Percentiles rank a stretch among this genome's conserved stretches.
These are phyloP conservation scores for Martes flavigula DNA, from an alignment of 2,797 vertebrate species.

Conservation along the genomic window DNA sequence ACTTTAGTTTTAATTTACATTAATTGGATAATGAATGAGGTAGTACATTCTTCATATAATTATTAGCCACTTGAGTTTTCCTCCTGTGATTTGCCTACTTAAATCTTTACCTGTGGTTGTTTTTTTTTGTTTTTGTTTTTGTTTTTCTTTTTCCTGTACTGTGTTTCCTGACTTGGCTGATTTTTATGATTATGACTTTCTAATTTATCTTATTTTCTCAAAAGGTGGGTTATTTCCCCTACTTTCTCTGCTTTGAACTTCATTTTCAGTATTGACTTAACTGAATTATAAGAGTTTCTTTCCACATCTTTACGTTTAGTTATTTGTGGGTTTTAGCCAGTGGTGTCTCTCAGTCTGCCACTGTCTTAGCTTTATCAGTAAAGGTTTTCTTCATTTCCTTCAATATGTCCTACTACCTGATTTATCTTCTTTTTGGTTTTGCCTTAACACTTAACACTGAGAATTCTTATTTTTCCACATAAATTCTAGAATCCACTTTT, in stretches of 20 bases:
- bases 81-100: neutral
- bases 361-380: neutral
- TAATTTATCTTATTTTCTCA: neutral
- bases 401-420: neutral
- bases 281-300: neutral
- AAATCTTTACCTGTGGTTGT: neutral
- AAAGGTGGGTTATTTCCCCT: neutral
- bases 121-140: neutral
- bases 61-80: neutral
- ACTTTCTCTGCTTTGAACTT: slow-evolving; percentile 17
- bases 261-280: neutral
- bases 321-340: neutral
- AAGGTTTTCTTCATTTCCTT: neutral
- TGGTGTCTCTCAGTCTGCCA: neutral
- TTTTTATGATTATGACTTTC: neutral
- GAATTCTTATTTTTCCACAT: neutral
- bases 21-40: neutral
- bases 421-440: neutral
- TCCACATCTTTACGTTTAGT: neutral
- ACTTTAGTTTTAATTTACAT: neutral
- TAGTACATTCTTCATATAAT: neutral
- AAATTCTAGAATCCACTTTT: neutral
- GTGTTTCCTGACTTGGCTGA: neutral
- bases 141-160: neutral
- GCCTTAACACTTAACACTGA: neutral